A percentile compares a stretch with the other conserved stretches of the same genome.
phyloP scores from a whole-genome alignment of 1,140 invertebrate species.

The Dreissena rostriformis region DNA sequence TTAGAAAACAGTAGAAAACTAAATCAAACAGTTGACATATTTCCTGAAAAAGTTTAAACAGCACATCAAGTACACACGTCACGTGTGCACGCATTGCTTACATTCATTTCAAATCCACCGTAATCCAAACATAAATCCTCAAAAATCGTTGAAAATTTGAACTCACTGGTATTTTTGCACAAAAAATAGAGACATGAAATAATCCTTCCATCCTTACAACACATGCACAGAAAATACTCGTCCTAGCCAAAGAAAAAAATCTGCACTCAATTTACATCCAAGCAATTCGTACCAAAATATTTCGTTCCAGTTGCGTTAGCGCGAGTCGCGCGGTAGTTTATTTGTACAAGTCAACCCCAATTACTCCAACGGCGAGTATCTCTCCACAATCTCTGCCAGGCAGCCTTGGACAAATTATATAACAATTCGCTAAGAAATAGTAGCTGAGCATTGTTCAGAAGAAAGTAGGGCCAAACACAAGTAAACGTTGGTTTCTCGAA shows the following conservation, averaged over 20 bases:
- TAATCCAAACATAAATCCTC: background rate
- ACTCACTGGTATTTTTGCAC: background rate
- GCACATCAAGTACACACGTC: background rate
- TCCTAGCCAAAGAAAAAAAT: background rate
- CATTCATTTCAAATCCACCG: background rate
- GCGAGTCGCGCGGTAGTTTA: slow-evolving; percentile 10
- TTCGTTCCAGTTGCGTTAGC: background rate
- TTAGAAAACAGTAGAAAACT: slow-evolving; percentile 27
- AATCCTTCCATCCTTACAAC: background rate
- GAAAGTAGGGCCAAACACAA: too few relatives aligned
- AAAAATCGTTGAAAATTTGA: background rate
- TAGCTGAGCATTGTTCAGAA: too few relatives aligned
- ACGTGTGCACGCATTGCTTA: background rate
- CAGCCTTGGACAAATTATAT: slow-evolving; percentile 38
- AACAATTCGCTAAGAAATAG: slow-evolving; percentile 22
- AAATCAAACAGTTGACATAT: slow-evolving; percentile 1
- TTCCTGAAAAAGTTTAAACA: background rate
- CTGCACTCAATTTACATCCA: background rate
- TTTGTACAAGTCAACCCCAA: slow-evolving; percentile 43
- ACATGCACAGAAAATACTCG: background rate
- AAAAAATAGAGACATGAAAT: background rate
- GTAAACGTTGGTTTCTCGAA: too few relatives aligned
- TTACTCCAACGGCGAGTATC: slow-evolving; percentile 15
- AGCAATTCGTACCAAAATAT: background rate
- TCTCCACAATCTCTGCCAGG: background rate